phyloP scores from a whole-genome alignment of 2,797 vertebrate species.

The Catostomus latipinnis region DNA sequence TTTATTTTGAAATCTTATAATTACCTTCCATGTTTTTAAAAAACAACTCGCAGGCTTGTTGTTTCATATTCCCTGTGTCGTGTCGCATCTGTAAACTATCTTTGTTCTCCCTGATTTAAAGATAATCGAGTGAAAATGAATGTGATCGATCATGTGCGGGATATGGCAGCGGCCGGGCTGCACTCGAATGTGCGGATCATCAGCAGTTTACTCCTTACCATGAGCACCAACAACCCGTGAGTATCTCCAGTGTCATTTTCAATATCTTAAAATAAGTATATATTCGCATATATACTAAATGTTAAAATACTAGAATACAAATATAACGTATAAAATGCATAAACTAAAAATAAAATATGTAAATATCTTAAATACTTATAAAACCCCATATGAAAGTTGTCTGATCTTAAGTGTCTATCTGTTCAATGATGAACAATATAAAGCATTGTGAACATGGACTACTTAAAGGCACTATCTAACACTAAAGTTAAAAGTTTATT shows the following conservation, averaged over 20 bases:
- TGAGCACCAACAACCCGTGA: constrained; percentile 99
- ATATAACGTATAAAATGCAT: too few species aligned
- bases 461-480: not conserved
- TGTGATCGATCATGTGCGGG: constrained; percentile 93
- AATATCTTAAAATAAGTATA: too few species aligned
- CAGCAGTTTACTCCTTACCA: constrained; percentile 94
- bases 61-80: not conserved
- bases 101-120: constrained; percentile 34
- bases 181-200: constrained; percentile 95
- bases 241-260: constrained; percentile 51
- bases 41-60: constrained; percentile 3
- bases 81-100: constrained; percentile 57
- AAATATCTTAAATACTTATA: too few species aligned
- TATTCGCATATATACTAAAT: too few species aligned
- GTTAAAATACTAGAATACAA: too few species aligned
- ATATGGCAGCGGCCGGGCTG: constrained; percentile 96
- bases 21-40: constrained; percentile 40
- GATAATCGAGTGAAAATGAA: constrained; percentile 80
- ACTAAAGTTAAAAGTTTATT: too few species aligned
- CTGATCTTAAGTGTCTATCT: not conserved
- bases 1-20: constrained; percentile 47
- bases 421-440: not conserved
- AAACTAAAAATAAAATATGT: too few species aligned
- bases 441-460: not conserved
- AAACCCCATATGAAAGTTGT: not conserved